phyloP scores from a whole-genome alignment of 2,113 vertebrate species.

The Zapornia atra region DNA sequence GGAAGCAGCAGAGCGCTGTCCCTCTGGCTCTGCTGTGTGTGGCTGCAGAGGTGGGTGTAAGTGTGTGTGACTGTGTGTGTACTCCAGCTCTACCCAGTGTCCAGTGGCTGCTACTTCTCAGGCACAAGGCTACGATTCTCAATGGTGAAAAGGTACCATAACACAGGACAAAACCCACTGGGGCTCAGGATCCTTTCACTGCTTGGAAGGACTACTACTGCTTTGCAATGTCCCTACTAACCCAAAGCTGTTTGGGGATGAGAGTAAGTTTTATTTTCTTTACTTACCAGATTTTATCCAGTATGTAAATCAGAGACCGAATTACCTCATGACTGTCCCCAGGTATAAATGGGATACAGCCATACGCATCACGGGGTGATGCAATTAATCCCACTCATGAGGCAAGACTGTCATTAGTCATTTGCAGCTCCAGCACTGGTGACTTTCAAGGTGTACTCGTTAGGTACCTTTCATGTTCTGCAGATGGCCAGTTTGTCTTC shows the following conservation, averaged over 20 bases:
- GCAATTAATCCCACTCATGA: constrained; percentile 23
- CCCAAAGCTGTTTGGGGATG: not conserved
- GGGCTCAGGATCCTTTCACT: not conserved
- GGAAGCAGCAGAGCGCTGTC: rapidly evolving
- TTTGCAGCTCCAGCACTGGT: not conserved
- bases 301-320: not conserved
- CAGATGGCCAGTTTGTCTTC: constrained; percentile 42
- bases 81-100: rapidly evolving
- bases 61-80: rapidly evolving
- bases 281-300: not conserved
- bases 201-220: not conserved
- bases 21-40: not conserved
- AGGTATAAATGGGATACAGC: not conserved
- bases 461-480: constrained; percentile 34
- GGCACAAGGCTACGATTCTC: not conserved
- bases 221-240: not conserved
- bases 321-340: not conserved
- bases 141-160: not conserved
- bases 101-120: not conserved
- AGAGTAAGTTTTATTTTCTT: not conserved
- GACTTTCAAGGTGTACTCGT: constrained; percentile 47
- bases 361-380: not conserved
- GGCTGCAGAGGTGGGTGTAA: not conserved
- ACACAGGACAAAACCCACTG: not conserved
- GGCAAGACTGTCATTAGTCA: not conserved